Percentiles rank a stretch among this genome's conserved stretches.
These are phyloP conservation scores for Microtus obscurus DNA, from an alignment of 2,797 vertebrate species.

Conservation along the genomic window DNA sequence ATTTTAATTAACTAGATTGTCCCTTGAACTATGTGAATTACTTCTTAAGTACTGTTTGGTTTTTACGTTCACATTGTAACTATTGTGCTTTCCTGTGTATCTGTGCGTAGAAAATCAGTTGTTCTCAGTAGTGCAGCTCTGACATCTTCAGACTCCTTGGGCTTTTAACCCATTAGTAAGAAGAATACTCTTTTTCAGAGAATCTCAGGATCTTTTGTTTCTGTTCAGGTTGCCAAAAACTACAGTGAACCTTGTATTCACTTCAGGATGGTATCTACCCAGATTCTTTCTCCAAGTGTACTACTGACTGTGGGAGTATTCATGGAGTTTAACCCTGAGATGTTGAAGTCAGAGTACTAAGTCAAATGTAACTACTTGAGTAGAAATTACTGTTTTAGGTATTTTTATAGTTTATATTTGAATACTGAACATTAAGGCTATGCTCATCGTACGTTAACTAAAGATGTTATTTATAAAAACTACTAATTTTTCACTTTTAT, in stretches of 20 bases:
- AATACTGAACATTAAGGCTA: slow-evolving; percentile 51
- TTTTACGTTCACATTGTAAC: slow-evolving; percentile 1
- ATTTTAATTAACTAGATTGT: slow-evolving; percentile 39
- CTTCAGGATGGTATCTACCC: slow-evolving; percentile 42
- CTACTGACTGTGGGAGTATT: background rate
- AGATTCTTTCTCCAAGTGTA: background rate
- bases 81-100: slow-evolving; percentile 36
- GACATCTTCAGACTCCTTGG: slow-evolving; percentile 44
- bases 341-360: slow-evolving; percentile 15
- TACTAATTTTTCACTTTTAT: slow-evolving; percentile 69
- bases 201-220: slow-evolving; percentile 34
- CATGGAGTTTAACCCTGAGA: slow-evolving; percentile 39
- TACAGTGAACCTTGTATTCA: slow-evolving; percentile 68
- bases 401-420: slow-evolving; percentile 67
- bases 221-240: background rate
- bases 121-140: background rate
- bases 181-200: background rate
- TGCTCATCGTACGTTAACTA: slow-evolving; percentile 22
- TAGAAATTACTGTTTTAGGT: slow-evolving; percentile 65
- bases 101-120: slow-evolving; percentile 6
- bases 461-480: slow-evolving; percentile 42
- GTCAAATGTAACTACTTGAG: slow-evolving; percentile 51
- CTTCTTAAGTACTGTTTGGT: slow-evolving; percentile 50
- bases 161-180: slow-evolving; percentile 32
- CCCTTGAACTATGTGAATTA: slow-evolving; percentile 23